Evolutionary conservation across 1,140 invertebrate species (phyloP).

Genomic region (Dolichoris vasculosae): DNA sequence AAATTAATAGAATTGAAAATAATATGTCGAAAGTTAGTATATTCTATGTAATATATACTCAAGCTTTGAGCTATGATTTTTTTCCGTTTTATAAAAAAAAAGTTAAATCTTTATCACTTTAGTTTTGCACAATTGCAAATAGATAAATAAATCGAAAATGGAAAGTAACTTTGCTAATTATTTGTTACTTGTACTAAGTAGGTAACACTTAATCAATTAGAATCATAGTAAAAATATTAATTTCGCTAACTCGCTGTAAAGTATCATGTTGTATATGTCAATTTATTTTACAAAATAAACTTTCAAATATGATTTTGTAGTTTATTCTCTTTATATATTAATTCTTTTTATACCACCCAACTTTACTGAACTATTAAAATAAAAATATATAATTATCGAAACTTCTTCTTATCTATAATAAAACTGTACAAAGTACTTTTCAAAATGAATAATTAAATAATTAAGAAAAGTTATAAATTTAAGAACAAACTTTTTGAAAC

Average conservation of each 20-base stretch:
- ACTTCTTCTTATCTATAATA: no score
- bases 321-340: neutral
- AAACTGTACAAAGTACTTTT: no score
- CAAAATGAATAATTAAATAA: no score
- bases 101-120: constrained; percentile 6
- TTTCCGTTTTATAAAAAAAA: constrained; percentile 14
- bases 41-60: constrained; percentile 30
- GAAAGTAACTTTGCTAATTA: constrained; percentile 59
- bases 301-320: constrained; percentile 54
- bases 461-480: no score
- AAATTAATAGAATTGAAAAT: constrained; percentile 42
- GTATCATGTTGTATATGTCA: constrained; percentile 69
- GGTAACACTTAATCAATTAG: constrained; percentile 42
- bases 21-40: constrained; percentile 34
- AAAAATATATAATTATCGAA: no score
- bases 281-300: constrained; percentile 73
- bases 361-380: neutral
- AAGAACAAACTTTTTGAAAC: no score
- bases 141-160: constrained; percentile 53
- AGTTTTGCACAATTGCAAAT: constrained; percentile 26
- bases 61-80: constrained; percentile 40
- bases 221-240: constrained; percentile 58
- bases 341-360: neutral
- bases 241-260: constrained; percentile 63
- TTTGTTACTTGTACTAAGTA: constrained; percentile 52